Evolutionary conservation across 2,113 vertebrate genomes (phyloP).

Genomic region (Cynoglossus semilaevis): DNA sequence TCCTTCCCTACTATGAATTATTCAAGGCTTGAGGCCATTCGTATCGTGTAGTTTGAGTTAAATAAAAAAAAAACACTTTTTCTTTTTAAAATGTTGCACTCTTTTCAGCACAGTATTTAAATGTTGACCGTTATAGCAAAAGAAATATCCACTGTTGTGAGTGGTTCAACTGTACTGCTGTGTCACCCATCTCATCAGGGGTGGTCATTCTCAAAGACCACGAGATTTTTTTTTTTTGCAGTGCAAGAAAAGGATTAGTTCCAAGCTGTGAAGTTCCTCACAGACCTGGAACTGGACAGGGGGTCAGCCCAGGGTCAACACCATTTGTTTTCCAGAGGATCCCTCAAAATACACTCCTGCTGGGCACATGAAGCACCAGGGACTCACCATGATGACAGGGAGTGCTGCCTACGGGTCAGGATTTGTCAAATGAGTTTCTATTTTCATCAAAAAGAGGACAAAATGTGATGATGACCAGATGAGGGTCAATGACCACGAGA

Average conservation of each 20-base stretch:
- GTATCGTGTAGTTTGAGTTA: conserved; percentile 20
- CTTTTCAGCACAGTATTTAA: conserved; percentile 36
- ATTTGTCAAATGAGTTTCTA: conserved; percentile 23
- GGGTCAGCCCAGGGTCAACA: conserved; percentile 68
- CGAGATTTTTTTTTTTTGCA: conserved; percentile 67
- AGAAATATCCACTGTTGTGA: conserved; percentile 38
- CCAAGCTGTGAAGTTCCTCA: conserved; percentile 78
- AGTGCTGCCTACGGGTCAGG: conserved; percentile 31
- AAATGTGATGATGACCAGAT: conserved; percentile 32
- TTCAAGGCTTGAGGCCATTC: conserved; percentile 25
- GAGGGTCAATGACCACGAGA: conserved; percentile 35
- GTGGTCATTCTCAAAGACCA: conserved; percentile 48
- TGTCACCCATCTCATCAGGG: conserved; percentile 24
- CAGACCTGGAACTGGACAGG: conserved; percentile 62
- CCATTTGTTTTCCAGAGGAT: conserved; percentile 61
- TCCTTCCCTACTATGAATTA: conserved; percentile 37
- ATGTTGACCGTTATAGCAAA: too few species aligned
- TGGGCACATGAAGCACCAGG: conserved; percentile 60
- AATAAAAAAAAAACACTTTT: conserved; percentile 18
- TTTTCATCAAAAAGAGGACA: conserved; percentile 42
- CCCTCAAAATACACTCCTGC: conserved; percentile 66
- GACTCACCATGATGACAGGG: conserved; percentile 49
- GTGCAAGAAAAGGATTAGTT: conserved; percentile 67
- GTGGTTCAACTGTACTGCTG: conserved; percentile 19
- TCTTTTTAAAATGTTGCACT: conserved; percentile 18